These are phyloP conservation scores for Limnephilus lunatus DNA, from an alignment of 2,888 invertebrate species.

Conservation along the genomic window DNA sequence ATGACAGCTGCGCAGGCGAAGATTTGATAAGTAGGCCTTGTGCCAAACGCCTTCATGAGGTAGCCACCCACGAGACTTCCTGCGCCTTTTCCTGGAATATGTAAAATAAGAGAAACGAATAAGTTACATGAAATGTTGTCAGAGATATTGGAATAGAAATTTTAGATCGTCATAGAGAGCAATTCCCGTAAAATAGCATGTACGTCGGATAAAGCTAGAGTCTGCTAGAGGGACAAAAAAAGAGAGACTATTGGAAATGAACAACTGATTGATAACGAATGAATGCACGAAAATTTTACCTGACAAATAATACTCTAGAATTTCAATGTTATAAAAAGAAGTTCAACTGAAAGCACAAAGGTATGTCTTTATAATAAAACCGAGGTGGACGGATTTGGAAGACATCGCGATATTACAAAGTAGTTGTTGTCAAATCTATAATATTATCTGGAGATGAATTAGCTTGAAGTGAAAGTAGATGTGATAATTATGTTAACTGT, in stretches of 20 bases:
- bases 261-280: background rate
- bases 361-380: too few relatives aligned
- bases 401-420: too few relatives aligned
- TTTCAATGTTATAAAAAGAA: background rate
- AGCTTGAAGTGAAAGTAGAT: background rate
- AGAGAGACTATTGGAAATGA: background rate
- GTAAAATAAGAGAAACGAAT: background rate
- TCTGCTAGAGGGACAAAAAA: background rate
- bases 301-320: background rate
- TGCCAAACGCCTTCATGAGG: conserved; percentile 84
- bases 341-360: background rate
- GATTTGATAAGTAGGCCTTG: conserved; percentile 84
- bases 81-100: conserved; percentile 82
- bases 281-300: background rate
- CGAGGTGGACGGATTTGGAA: too few relatives aligned
- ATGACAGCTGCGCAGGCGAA: conserved; percentile 81
- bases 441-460: background rate
- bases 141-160: background rate
- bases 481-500: background rate
- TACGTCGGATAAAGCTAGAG: background rate
- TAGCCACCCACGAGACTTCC: conserved; percentile 88
- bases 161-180: background rate
- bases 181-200: background rate
- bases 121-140: background rate
- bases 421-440: background rate